phyloP scores from a whole-genome alignment of 2,888 invertebrate species.

The Pardosa pseudoannulata region DNA sequence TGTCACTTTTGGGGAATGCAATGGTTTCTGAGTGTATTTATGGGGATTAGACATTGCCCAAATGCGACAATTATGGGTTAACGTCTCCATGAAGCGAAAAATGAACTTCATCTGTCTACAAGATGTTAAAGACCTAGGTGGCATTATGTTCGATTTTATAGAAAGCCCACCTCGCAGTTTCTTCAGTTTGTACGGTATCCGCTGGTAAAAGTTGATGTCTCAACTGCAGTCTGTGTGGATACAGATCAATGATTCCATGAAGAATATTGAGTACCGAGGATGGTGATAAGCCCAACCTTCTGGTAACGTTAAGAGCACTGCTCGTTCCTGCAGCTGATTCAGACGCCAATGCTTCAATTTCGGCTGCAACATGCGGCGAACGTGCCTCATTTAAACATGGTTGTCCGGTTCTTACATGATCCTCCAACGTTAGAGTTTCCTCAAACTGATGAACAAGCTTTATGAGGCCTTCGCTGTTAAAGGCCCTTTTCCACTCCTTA shows the following conservation, averaged over 20 bases:
- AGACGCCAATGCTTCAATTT: not conserved
- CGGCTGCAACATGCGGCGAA: not conserved
- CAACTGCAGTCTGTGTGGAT: not conserved
- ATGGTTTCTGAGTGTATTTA: not conserved
- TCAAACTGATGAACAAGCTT: not conserved
- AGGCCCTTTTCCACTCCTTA: not conserved
- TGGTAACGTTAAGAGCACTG: constrained; percentile 6
- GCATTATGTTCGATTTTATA: constrained; percentile 16
- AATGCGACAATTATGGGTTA: not conserved
- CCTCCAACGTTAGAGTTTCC: not conserved
- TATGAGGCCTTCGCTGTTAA: constrained; percentile 3
- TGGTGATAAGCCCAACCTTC: not conserved
- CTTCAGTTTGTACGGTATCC: constrained; percentile 19
- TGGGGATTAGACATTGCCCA: not conserved
- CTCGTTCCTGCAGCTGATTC: not conserved
- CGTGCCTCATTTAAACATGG: not conserved
- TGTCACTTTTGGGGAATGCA: not conserved
- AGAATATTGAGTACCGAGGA: constrained; percentile 2
- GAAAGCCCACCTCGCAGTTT: constrained; percentile 10
- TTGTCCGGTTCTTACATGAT: not conserved
- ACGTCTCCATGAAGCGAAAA: constrained; percentile 2
- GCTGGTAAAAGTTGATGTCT: constrained; percentile 14
- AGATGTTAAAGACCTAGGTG: constrained; percentile 8
- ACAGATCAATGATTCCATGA: constrained; percentile 8
- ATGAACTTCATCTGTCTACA: not conserved